A percentile compares a stretch with the other conserved stretches of the same genome.
phyloP scores from a whole-genome alignment of 2,113 vertebrate genomes.

The Taxidea taxus region DNA sequence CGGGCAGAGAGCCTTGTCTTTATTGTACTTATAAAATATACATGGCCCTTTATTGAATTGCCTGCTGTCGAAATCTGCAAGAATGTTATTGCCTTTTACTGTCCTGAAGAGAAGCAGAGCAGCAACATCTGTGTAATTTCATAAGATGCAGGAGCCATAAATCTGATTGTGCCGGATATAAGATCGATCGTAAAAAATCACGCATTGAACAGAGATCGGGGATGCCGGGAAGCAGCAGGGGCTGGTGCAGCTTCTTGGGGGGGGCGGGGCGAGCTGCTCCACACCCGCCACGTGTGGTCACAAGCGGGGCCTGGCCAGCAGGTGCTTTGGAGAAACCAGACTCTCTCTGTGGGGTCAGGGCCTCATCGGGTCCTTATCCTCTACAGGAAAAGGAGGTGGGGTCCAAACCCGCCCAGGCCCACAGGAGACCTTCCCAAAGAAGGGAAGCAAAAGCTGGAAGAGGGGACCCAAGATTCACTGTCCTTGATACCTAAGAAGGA shows the following conservation, averaged over 20 bases:
- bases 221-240: constrained; percentile 35
- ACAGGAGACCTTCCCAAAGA: background rate
- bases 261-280: background rate
- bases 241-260: background rate
- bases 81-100: constrained; percentile 91
- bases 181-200: constrained; percentile 84
- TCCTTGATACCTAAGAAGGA: background rate
- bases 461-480: background rate
- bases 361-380: background rate
- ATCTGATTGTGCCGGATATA: constrained; percentile 87
- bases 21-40: constrained; percentile 93
- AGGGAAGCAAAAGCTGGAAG: background rate
- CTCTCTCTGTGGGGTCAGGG: background rate
- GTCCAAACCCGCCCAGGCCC: background rate
- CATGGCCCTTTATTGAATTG: constrained; percentile 90
- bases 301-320: background rate
- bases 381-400: background rate
- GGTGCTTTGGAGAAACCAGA: background rate
- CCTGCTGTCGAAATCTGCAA: constrained; percentile 89
- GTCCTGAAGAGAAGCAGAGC: constrained; percentile 87
- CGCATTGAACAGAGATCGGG: constrained; percentile 75
- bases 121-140: constrained; percentile 87
- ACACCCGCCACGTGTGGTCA: background rate
- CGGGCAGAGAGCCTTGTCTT: constrained; percentile 81
- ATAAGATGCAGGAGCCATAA: constrained; percentile 86